Conservation (phyloP, 2,888 invertebrate species). For the Heteromurus nitidus region DNA sequence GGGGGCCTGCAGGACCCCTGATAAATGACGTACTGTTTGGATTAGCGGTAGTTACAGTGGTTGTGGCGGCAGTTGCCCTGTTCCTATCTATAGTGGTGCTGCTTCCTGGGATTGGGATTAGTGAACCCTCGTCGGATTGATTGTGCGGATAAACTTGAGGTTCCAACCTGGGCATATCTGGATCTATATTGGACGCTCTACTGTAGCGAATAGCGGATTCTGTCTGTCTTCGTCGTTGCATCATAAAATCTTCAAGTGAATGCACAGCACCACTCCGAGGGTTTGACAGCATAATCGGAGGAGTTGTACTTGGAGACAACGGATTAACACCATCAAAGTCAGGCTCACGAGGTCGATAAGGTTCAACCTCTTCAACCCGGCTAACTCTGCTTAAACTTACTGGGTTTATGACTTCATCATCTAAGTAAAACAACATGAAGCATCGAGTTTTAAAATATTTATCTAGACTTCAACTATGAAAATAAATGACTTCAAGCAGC, state of each 20-base stretch:
- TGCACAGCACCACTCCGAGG: not conserved
- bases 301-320: no score
- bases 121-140: no score
- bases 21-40: not conserved
- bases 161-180: constrained; percentile 58
- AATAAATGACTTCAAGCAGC: not conserved
- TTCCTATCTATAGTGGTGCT: constrained; percentile 11
- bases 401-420: no score
- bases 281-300: no score
- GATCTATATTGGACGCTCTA: constrained; percentile 18
- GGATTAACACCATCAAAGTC: no score
- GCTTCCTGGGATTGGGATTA: not conserved
- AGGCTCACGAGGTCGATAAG: no score
- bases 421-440: not conserved
- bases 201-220: not conserved
- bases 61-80: constrained; percentile 30
- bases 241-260: not conserved
- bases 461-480: not conserved
- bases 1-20: not conserved
- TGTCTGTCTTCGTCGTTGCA: not conserved
- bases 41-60: constrained; percentile 15
- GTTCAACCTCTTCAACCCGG: no score
- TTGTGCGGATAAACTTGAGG: constrained; percentile 37
- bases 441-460: no score
- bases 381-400: no score